These are phyloP conservation scores for Hippolais icterina DNA, from an alignment of 2,113 vertebrate genomes.

Conservation along the genomic window DNA sequence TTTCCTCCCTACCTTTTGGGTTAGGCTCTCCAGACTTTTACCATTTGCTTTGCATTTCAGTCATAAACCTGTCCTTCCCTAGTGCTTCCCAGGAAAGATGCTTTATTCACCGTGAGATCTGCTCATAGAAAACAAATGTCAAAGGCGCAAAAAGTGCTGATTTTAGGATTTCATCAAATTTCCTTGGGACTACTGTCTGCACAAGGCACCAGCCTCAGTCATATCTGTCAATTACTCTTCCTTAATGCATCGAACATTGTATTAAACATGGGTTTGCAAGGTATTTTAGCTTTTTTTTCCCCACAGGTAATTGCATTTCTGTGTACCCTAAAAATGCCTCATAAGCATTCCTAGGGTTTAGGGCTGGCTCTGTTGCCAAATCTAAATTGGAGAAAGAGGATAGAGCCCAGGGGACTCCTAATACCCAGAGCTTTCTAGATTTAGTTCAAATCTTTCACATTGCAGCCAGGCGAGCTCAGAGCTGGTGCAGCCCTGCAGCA, in stretches of 20 bases:
- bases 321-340: neutral
- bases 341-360: neutral
- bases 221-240: neutral
- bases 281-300: neutral
- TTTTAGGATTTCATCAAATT: neutral
- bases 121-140: neutral
- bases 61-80: neutral
- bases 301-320: neutral
- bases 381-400: constrained; percentile 14
- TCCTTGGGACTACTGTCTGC: neutral
- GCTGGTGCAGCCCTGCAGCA: neutral
- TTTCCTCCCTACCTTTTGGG: neutral
- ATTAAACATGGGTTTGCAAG: neutral
- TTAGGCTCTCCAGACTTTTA: neutral
- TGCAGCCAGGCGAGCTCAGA: neutral
- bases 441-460: neutral
- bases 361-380: neutral
- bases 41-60: neutral
- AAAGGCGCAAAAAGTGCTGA: neutral
- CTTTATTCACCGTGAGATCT: neutral
- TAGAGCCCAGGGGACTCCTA: constrained; percentile 42
- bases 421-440: constrained; percentile 13
- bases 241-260: neutral
- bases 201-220: neutral
- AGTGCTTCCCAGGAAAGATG: neutral